Percentiles rank a stretch among this genome's conserved stretches.
Conservation (phyloP, 2,113 vertebrate genomes). For the Brachyhypopomus gauderio region DNA sequence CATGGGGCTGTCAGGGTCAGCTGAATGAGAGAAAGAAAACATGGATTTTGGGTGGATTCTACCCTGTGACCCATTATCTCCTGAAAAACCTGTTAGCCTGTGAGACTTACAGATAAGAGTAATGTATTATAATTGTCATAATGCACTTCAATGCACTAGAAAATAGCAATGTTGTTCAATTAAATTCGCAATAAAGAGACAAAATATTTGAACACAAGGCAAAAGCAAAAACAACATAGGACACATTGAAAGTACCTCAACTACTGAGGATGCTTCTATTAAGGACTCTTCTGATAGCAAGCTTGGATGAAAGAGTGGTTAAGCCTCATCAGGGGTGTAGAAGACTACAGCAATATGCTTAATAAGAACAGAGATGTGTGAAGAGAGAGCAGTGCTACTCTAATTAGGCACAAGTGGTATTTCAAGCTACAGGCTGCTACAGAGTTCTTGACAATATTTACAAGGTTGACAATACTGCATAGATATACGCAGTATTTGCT, state of each 20-base stretch:
- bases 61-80: too few species aligned
- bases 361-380: constrained; percentile 35
- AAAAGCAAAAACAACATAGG: neutral
- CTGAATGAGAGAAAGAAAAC: constrained; percentile 49
- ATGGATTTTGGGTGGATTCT: too few species aligned
- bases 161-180: neutral
- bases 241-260: neutral
- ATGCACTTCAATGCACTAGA: neutral
- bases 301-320: constrained; percentile 27
- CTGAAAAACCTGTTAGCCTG: too few species aligned
- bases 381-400: constrained; percentile 26
- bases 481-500: too few species aligned
- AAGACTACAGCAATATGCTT: constrained; percentile 15
- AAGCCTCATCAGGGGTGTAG: constrained; percentile 29
- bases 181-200: neutral
- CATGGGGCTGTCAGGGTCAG: constrained; percentile 73
- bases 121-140: neutral
- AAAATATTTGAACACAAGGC: neutral
- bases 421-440: neutral
- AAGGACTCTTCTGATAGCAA: constrained; percentile 9
- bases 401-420: constrained; percentile 25
- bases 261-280: neutral
- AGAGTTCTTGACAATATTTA: neutral
- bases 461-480: neutral
- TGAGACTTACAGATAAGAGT: too few species aligned